These are phyloP conservation scores for Drosophila ficusphila DNA, from an alignment of 1,140 invertebrate species.

Conservation along the genomic window DNA sequence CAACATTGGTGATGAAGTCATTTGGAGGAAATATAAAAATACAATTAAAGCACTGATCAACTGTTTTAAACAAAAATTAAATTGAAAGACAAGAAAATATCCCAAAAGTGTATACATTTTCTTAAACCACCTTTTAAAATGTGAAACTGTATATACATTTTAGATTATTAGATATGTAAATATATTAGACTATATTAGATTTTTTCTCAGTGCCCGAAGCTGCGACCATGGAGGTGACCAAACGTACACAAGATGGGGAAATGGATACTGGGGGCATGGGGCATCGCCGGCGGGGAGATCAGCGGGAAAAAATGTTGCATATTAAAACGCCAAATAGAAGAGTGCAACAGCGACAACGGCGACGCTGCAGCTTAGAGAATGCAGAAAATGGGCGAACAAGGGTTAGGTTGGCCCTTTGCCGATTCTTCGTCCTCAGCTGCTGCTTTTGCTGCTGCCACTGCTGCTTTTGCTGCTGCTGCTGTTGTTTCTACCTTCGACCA, in stretches of 20 bases:
- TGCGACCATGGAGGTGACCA: constrained; percentile 63
- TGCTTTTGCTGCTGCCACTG: not conserved
- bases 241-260: constrained; percentile 46
- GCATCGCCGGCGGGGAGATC: constrained; percentile 24
- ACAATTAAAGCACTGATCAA: no score
- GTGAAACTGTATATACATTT: no score
- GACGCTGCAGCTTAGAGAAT: constrained; percentile 70
- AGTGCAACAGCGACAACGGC: constrained; percentile 56
- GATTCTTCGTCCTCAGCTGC: constrained; percentile 32
- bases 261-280: not conserved
- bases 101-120: no score
- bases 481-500: constrained; percentile 36
- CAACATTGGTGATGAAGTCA: no score
- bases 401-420: constrained; percentile 49
- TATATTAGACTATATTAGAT: not conserved
- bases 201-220: constrained; percentile 7
- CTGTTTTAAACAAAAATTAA: no score
- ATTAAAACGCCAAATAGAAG: constrained; percentile 80
- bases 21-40: no score
- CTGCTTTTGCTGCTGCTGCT: constrained; percentile 2
- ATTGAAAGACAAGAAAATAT: no score
- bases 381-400: constrained; percentile 37
- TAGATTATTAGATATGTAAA: no score
- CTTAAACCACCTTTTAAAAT: no score
- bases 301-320: constrained; percentile 72